These are phyloP conservation scores for Odontothrips loti DNA, from an alignment of 2,888 invertebrate genomes.

Conservation along the genomic window DNA sequence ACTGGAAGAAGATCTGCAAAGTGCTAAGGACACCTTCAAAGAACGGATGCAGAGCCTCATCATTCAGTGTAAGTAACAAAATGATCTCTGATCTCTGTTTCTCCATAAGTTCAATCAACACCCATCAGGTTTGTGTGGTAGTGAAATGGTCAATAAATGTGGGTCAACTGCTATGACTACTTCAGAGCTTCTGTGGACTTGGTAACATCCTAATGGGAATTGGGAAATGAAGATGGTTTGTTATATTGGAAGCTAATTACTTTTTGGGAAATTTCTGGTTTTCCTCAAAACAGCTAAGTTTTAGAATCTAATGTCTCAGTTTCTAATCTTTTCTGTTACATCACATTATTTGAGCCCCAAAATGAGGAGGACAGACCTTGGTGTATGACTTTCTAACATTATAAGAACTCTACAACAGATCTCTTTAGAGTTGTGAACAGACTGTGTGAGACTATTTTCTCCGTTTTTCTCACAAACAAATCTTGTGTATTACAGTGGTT, in stretches of 20 bases:
- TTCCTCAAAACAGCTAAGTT: too few species aligned
- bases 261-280: too few species aligned
- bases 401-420: too few species aligned
- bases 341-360: too few species aligned
- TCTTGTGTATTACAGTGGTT: too few species aligned
- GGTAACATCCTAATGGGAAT: background rate
- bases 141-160: background rate
- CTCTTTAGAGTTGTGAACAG: too few species aligned
- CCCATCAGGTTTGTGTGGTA: conserved; percentile 9
- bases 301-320: too few species aligned
- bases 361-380: too few species aligned
- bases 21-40: conserved; percentile 78
- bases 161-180: background rate
- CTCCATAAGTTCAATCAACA: conserved; percentile 25
- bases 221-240: conserved; percentile 45
- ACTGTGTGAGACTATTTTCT: too few species aligned
- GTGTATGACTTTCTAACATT: too few species aligned
- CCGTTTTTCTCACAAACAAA: too few species aligned
- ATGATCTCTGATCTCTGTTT: background rate
- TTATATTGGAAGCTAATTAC: conserved; percentile 46
- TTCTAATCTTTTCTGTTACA: too few species aligned
- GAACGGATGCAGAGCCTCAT: conserved; percentile 80
- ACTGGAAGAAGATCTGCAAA: conserved; percentile 82
- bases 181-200: background rate
- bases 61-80: conserved; percentile 83